These are phyloP conservation scores for Andrena camellia DNA, from an alignment of 2,888 invertebrate species.

Conservation along the genomic window DNA sequence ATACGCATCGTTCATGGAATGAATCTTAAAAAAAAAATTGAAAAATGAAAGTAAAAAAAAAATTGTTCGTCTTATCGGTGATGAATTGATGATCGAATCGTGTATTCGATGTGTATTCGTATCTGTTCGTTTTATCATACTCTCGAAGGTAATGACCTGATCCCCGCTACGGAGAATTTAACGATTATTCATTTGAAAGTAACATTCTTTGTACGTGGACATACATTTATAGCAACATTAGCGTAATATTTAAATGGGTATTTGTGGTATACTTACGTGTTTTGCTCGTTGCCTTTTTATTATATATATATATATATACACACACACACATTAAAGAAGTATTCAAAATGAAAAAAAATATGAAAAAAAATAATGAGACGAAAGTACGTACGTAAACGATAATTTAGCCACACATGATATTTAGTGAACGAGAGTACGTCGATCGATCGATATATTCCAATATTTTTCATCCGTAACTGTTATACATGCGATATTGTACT, in stretches of 20 bases:
- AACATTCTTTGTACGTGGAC: conserved; percentile 74
- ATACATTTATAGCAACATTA: conserved; percentile 76
- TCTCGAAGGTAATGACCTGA: conserved; percentile 45
- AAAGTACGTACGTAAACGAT: conserved; percentile 8
- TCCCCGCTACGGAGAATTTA: conserved; percentile 46
- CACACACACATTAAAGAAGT: neutral
- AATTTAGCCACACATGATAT: conserved; percentile 41
- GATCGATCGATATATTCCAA: conserved; percentile 31
- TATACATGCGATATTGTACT: conserved; percentile 64
- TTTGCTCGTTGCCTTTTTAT: conserved; percentile 72
- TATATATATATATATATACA: conserved; percentile 7
- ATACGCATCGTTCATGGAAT: conserved; percentile 46
- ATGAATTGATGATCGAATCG: conserved; percentile 30
- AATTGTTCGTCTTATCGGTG: neutral
- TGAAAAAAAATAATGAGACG: conserved; percentile 37
- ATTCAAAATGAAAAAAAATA: conserved; percentile 7
- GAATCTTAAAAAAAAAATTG: conserved; percentile 8
- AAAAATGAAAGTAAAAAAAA: neutral
- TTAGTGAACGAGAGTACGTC: conserved; percentile 45
- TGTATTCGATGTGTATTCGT: conserved; percentile 53
- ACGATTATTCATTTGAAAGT: conserved; percentile 64
- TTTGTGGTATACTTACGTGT: conserved; percentile 76
- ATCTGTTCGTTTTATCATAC: conserved; percentile 55
- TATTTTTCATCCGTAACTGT: conserved; percentile 35
- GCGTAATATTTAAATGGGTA: conserved; percentile 77